A percentile compares a stretch with the other conserved stretches of the same genome.
phyloP scores from a whole-genome alignment of 2,113 vertebrate genomes.

The Bostrychus sinensis region DNA sequence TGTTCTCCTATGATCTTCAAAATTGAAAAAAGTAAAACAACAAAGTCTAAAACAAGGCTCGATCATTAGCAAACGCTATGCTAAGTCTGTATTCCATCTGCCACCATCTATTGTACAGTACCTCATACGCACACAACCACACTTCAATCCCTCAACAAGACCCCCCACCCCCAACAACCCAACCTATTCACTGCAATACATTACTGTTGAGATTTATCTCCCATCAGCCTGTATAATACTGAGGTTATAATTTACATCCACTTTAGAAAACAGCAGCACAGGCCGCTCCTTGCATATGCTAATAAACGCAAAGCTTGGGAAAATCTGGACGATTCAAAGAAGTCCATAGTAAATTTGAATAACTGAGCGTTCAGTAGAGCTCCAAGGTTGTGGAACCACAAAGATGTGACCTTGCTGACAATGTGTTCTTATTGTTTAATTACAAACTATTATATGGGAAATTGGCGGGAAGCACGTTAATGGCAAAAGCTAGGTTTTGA shows the following conservation, averaged over 20 bases:
- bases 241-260: constrained; percentile 83
- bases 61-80: constrained; percentile 58
- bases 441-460: constrained; percentile 41
- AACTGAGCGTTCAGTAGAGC: constrained; percentile 71
- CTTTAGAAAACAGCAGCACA: constrained; percentile 78
- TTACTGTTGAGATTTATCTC: constrained; percentile 82
- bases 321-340: constrained; percentile 72
- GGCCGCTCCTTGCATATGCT: constrained; percentile 75
- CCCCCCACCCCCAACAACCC: constrained; percentile 23
- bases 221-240: constrained; percentile 78
- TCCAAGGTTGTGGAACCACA: constrained; percentile 68
- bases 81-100: constrained; percentile 69
- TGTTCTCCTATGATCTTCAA: neutral
- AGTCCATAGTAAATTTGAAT: constrained; percentile 69
- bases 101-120: constrained; percentile 71
- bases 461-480: constrained; percentile 31
- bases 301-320: constrained; percentile 77
- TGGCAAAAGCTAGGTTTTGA: constrained; percentile 21
- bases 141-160: constrained; percentile 42
- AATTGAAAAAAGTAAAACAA: neutral
- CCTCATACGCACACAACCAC: constrained; percentile 40
- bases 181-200: constrained; percentile 65
- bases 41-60: constrained; percentile 39
- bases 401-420: constrained; percentile 74
- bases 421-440: constrained; percentile 65